Conservation (phyloP, 2,113 vertebrate genomes). For the Ahaetulla prasina region DNA sequence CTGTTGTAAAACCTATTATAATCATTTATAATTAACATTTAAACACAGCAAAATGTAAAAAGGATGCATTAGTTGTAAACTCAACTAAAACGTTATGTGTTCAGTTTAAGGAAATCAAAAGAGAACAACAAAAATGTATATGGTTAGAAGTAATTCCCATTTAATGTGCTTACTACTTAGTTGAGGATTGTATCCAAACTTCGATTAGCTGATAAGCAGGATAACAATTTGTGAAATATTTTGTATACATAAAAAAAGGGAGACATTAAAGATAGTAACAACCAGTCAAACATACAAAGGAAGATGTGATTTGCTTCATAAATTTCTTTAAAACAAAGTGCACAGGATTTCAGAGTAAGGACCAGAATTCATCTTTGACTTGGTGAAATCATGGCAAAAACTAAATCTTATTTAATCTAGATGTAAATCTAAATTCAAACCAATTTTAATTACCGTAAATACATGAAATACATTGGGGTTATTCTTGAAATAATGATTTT, state of each 20-base stretch:
- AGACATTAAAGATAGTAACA: neutral
- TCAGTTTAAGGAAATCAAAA: neutral
- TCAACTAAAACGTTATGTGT: neutral
- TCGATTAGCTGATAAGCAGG: neutral
- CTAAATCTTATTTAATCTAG: neutral
- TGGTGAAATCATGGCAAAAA: neutral
- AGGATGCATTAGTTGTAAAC: neutral
- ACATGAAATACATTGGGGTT: neutral
- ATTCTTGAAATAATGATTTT: neutral
- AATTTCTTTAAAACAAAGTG: neutral
- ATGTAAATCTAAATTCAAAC: neutral
- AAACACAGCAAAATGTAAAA: neutral
- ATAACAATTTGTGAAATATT: neutral
- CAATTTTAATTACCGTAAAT: neutral
- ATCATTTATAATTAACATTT: neutral
- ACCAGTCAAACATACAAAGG: accelerated
- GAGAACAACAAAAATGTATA: neutral
- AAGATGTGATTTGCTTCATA: neutral
- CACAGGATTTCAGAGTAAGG: neutral
- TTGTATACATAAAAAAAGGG: neutral
- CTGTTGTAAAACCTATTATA: neutral
- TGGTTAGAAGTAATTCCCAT: neutral
- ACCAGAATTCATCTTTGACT: neutral
- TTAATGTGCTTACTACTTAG: neutral
- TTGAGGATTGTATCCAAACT: neutral